These are phyloP conservation scores for Listrodromus nycthemerus DNA, from an alignment of 2,888 invertebrate genomes.

Conservation along the genomic window DNA sequence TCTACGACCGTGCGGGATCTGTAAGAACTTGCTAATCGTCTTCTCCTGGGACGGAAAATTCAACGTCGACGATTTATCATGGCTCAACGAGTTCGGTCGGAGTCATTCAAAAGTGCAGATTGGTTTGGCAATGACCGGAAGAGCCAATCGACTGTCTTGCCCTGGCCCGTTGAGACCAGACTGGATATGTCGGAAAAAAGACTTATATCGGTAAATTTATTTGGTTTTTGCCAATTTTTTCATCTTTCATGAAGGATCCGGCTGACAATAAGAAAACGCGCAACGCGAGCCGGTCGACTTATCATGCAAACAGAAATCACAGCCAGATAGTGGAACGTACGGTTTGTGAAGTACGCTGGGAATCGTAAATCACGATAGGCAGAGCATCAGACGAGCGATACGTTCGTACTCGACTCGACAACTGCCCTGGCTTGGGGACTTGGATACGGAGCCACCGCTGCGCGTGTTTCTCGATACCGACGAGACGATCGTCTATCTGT, in stretches of 20 bases:
- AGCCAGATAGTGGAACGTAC: conserved; percentile 46
- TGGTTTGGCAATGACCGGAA: not conserved
- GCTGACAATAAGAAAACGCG: not conserved
- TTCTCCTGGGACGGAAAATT: not conserved
- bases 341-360: conserved; percentile 55
- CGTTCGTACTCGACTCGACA: conserved; percentile 18
- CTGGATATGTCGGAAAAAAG: not conserved
- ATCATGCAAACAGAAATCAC: conserved; percentile 74
- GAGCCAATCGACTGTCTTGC: not conserved
- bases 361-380: conserved; percentile 64
- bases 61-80: conserved; percentile 9
- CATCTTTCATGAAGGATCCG: not conserved
- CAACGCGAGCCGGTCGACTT: conserved; percentile 61
- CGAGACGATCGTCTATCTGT: conserved; percentile 37
- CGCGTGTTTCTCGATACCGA: conserved; percentile 3
- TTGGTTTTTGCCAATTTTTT: not conserved
- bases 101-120: not conserved
- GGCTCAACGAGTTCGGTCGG: not conserved
- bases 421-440: not conserved
- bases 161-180: not conserved
- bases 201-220: not conserved
- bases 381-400: conserved; percentile 55
- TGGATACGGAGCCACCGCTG: not conserved
- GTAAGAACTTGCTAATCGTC: conserved; percentile 31
- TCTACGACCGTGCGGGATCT: conserved; percentile 6